Conservation (phyloP, 2,888 invertebrate species). For the Thecophora atra region DNA sequence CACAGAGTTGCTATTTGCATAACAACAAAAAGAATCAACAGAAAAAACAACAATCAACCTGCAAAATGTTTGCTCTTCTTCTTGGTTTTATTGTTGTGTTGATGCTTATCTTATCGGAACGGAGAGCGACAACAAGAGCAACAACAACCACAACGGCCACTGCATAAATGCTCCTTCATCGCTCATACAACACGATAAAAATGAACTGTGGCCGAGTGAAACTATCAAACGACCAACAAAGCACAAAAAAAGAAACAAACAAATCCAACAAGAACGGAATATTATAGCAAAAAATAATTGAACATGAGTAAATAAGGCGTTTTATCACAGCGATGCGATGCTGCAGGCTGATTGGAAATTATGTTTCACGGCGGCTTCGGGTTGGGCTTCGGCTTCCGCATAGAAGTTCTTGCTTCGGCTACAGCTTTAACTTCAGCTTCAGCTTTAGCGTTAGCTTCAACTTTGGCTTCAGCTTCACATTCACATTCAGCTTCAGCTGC, state of each 20-base stretch:
- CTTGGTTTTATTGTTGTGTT: background rate
- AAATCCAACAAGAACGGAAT: background rate
- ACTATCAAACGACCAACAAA: background rate
- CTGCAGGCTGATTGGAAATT: slow-evolving; percentile 11
- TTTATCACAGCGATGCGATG: slow-evolving; percentile 14
- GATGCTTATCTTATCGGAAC: slow-evolving; percentile 29
- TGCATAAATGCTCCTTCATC: no score
- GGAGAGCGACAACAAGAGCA: slow-evolving; percentile 21
- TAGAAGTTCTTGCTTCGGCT: no score
- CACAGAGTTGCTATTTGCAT: slow-evolving; percentile 18
- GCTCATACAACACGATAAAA: no score
- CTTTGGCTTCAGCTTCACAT: no score
- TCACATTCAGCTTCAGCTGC: no score
- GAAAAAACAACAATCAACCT: background rate
- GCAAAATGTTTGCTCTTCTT: slow-evolving; percentile 25
- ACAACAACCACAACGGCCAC: slow-evolving; percentile 3
- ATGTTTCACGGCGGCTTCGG: background rate
- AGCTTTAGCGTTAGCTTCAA: no score
- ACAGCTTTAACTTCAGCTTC: no score
- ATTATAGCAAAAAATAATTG: background rate
- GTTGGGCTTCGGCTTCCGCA: no score
- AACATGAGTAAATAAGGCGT: slow-evolving; percentile 26
- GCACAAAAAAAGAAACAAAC: background rate
- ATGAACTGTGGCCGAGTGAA: no score
- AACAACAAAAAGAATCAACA: slow-evolving; percentile 17